These are phyloP conservation scores for Dolichomitus sp. DNA, from an alignment of 2,888 invertebrate species.

Conservation along the genomic window DNA sequence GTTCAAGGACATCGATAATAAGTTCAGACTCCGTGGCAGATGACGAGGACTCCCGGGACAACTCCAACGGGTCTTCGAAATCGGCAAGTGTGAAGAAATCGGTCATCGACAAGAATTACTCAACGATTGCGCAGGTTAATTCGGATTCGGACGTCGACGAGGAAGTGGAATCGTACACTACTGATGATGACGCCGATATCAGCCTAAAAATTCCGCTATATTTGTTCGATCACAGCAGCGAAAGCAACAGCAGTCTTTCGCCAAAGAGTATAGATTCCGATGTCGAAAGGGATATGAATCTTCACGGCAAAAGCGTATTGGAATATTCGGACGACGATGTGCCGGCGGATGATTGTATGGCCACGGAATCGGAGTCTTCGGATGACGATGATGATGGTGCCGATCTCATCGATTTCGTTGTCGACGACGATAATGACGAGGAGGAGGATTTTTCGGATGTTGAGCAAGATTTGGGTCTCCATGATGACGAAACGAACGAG, in stretches of 20 bases:
- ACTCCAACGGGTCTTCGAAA: background rate
- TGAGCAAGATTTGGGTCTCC: constrained; percentile 37
- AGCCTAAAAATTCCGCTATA: constrained; percentile 58
- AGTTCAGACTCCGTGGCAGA: constrained; percentile 6
- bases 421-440: constrained; percentile 74
- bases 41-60: background rate
- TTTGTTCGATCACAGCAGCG: constrained; percentile 58
- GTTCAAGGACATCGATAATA: background rate
- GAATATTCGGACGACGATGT: constrained; percentile 79
- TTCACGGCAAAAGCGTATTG: constrained; percentile 71
- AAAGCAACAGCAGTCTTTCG: constrained; percentile 46
- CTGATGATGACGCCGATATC: constrained; percentile 37
- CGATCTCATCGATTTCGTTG: constrained; percentile 79
- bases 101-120: constrained; percentile 2
- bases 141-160: constrained; percentile 29
- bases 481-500: constrained; percentile 44
- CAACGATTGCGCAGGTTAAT: constrained; percentile 6
- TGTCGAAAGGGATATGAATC: constrained; percentile 78
- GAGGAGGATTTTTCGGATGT: constrained; percentile 57
- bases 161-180: constrained; percentile 1
- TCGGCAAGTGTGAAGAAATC: constrained; percentile 26
- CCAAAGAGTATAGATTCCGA: constrained; percentile 75
- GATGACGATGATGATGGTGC: constrained; percentile 78
- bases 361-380: constrained; percentile 79
- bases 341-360: constrained; percentile 78